Conservation (phyloP, 2,888 invertebrate species). For the Nowickia ferox region DNA sequence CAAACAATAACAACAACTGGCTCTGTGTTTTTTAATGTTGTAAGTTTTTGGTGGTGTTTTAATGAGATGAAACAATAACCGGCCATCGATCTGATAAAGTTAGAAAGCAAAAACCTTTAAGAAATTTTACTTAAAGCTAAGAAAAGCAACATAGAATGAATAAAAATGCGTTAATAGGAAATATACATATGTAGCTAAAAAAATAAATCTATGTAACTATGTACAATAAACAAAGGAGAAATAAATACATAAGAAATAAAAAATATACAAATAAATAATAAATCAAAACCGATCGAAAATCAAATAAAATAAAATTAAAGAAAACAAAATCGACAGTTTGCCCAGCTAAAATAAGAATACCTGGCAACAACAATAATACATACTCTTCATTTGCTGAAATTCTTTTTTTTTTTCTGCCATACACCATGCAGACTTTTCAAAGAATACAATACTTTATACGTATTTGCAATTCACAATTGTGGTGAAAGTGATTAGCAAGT, state of each 20-base stretch:
- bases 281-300: conserved; percentile 1
- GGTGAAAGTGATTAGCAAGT: too few relatives aligned
- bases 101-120: neutral
- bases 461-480: neutral
- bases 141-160: neutral
- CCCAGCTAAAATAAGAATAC: neutral
- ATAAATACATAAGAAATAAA: neutral
- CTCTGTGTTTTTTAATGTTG: conserved; percentile 9
- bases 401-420: neutral
- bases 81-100: neutral
- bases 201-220: neutral
- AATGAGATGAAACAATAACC: conserved; percentile 12
- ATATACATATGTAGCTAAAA: neutral
- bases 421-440: neutral
- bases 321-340: conserved; percentile 1
- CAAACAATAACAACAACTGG: conserved; percentile 41
- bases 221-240: neutral
- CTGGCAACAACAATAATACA: neutral
- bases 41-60: conserved; percentile 21
- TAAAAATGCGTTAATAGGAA: neutral
- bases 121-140: neutral
- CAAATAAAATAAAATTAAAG: conserved; percentile 1
- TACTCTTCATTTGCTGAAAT: neutral
- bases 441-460: neutral
- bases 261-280: neutral